phyloP scores from a whole-genome alignment of 2,888 invertebrate genomes.

The Agonopterix heracliana region DNA sequence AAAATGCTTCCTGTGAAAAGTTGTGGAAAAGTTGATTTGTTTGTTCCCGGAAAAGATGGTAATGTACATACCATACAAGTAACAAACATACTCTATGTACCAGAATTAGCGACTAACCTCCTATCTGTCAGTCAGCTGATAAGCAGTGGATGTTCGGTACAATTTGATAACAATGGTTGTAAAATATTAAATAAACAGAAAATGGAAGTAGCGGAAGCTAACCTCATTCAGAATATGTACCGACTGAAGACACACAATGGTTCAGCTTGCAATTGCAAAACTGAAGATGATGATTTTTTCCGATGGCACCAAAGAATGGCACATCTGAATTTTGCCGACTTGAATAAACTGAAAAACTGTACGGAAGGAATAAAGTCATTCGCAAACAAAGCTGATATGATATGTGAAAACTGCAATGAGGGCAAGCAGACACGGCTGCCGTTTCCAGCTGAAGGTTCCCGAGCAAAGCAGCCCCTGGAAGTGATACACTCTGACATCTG shows the following conservation, averaged over 20 bases:
- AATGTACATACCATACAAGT: background rate
- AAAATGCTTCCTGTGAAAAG: slow-evolving; percentile 12
- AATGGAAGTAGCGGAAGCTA: slow-evolving; percentile 7
- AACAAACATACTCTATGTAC: slow-evolving; percentile 14
- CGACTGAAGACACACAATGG: slow-evolving; percentile 5
- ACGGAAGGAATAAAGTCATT: too few species aligned
- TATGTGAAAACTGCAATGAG: slow-evolving; percentile 2
- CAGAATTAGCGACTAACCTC: slow-evolving; percentile 12
- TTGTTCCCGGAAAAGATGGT: slow-evolving; percentile 1
- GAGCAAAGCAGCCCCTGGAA: slow-evolving; percentile 1
- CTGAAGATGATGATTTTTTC: background rate
- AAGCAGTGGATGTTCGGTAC: slow-evolving; percentile 7
- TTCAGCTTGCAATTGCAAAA: slow-evolving; percentile 3
- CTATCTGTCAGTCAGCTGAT: slow-evolving; percentile 15
- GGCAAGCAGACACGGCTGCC: slow-evolving; percentile 14
- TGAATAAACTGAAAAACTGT: background rate
- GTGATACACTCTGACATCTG: slow-evolving; percentile 19
- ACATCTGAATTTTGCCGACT: background rate
- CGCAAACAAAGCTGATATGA: background rate
- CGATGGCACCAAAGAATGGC: slow-evolving; percentile 7
- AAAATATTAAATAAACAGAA: slow-evolving; percentile 4
- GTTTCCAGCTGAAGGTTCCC: slow-evolving; percentile 8
- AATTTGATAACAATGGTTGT: slow-evolving; percentile 10
- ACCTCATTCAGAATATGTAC: slow-evolving; percentile 12
- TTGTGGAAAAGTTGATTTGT: slow-evolving; percentile 14